Evolutionary conservation across 1,140 invertebrate genomes (phyloP).

Genomic region (Heliconius congener): DNA sequence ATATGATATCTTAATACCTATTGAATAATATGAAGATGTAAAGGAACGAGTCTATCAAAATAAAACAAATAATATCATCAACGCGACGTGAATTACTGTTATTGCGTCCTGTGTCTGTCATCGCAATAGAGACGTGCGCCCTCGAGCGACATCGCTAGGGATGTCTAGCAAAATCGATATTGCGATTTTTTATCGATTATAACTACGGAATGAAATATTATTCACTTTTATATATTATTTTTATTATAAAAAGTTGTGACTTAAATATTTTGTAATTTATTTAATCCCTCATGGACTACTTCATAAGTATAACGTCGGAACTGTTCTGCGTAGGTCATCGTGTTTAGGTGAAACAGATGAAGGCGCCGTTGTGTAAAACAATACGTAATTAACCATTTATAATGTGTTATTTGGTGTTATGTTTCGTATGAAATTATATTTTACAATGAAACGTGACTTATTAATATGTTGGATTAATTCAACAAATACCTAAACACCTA

Average conservation of each 20-base stretch:
- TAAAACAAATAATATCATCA: slow-evolving; percentile 14
- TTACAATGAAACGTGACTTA: too few relatives aligned
- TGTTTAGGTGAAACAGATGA: neutral
- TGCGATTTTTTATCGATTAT: neutral
- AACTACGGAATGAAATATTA: neutral
- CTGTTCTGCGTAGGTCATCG: neutral
- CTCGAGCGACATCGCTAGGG: slow-evolving; percentile 1
- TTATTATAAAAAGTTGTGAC: neutral
- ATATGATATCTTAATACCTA: too few relatives aligned
- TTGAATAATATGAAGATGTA: too few relatives aligned
- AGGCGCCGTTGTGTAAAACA: neutral
- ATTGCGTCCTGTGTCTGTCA: slow-evolving; percentile 14
- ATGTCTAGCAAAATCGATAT: slow-evolving; percentile 7
- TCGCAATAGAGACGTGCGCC: slow-evolving; percentile 7
- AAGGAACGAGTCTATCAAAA: neutral
- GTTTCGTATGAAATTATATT: too few relatives aligned
- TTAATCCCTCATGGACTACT: neutral
- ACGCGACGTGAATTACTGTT: slow-evolving; percentile 9
- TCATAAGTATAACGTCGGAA: neutral
- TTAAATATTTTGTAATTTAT: neutral
- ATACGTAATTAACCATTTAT: neutral
- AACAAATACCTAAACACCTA: neutral
- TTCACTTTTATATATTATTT: neutral
- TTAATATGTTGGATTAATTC: neutral
- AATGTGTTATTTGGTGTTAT: neutral